A percentile compares a stretch with the other conserved stretches of the same genome.
These are phyloP conservation scores for Orchesellides sinensis DNA, from an alignment of 2,888 invertebrate species.

Conservation along the genomic window DNA sequence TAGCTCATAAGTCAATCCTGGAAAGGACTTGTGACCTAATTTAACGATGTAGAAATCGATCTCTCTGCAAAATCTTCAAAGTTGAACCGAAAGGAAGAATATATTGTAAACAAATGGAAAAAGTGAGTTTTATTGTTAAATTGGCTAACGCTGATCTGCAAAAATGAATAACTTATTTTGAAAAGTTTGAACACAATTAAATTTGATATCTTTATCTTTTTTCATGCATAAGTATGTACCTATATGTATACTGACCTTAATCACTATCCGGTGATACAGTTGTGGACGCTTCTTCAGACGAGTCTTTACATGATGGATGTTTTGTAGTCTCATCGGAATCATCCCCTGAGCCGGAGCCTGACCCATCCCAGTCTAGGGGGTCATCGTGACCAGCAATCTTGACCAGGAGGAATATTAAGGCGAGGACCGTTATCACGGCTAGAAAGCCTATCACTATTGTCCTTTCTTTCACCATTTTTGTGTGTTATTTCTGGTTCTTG, in stretches of 20 bases:
- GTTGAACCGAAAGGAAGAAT: slow-evolving; percentile 9
- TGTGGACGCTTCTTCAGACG: slow-evolving; percentile 56
- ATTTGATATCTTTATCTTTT: neutral
- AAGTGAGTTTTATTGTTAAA: slow-evolving; percentile 1
- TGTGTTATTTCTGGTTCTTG: neutral
- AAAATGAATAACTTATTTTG: neutral
- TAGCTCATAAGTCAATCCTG: no score
- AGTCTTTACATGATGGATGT: slow-evolving; percentile 61
- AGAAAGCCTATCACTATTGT: slow-evolving; percentile 72
- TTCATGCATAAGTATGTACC: neutral
- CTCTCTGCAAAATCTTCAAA: no score
- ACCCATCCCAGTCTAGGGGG: slow-evolving; percentile 78
- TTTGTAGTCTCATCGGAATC: slow-evolving; percentile 76
- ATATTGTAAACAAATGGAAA: slow-evolving; percentile 44
- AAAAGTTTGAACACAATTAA: neutral
- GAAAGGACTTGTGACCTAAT: no score
- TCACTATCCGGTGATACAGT: slow-evolving; percentile 51
- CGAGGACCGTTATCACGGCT: slow-evolving; percentile 67
- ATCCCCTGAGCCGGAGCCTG: slow-evolving; percentile 80
- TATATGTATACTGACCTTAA: slow-evolving; percentile 42
- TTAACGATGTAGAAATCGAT: no score
- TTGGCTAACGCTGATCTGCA: slow-evolving; percentile 18
- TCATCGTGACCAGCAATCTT: slow-evolving; percentile 68
- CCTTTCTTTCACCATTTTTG: slow-evolving; percentile 68
- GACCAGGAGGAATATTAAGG: slow-evolving; percentile 70